Base-by-base conservation (phyloP, 2,888 invertebrate species). In the Petrolisthes cinctipes region DNA sequence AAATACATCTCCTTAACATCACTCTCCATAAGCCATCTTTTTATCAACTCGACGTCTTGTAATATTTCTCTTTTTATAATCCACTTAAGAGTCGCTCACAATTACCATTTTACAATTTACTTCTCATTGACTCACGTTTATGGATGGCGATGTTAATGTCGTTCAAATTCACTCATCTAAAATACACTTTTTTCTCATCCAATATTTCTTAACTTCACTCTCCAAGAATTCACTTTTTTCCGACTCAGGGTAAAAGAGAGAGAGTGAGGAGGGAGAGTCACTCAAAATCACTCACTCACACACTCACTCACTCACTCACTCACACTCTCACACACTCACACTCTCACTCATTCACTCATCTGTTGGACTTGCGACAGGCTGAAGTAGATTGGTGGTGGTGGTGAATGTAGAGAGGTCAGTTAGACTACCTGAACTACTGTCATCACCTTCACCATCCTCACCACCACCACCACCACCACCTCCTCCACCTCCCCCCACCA, bases 381-480 rank as follows among this genome's bases (percentile, higher is more conserved):
- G 85, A 20, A 89, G 83, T 9, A 88, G 82, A 61, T 89, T 89
- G 20, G 89, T 87, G 2, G 89, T 73, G 4, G 89, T 73, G 66
- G 87, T 89, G 76, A 89, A 89, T 51, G 89, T 88, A 6, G 89
- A 89, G 23, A 89, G 82, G 37, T 89, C 89, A 9, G 89, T 89
- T 61, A 89, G 80, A 57, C 89, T 89, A 11, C 89, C 86, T n/a
- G 89, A 89, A 53, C 82, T 86, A 37, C 89, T 89, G 56, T 89
- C 89, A 61, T 89, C 89, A 1, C 83, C 89, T 14, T 87, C 89
- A 0, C 54, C 89, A 6, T 76, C 86, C 57, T 56, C 84, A 11
- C 85, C 20, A 3, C 11, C 37, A 0, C 20, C 4, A 11, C 23
- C 9, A 11, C 66, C 9, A 5, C 54, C 66, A n/a, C 61, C 14